Evolutionary conservation across 2,797 vertebrate genomes (phyloP).

Genomic region (Neoniphon sammara): DNA sequence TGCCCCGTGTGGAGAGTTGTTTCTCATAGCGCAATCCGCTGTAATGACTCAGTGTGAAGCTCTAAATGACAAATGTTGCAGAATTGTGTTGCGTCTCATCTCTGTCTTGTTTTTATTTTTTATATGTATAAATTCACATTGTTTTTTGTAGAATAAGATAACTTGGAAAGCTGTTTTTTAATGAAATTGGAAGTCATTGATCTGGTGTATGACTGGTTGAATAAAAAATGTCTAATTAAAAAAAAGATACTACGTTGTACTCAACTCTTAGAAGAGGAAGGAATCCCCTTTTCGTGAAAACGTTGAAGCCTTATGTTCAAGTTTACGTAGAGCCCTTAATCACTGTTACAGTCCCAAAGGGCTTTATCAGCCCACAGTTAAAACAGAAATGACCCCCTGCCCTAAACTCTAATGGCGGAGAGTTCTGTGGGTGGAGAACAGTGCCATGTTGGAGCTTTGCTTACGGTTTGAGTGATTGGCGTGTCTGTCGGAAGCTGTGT

Average conservation of each 20-base stretch:
- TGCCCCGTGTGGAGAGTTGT: neutral
- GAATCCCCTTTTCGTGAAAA: neutral
- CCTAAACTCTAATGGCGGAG: too few relatives aligned
- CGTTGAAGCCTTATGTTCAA: neutral
- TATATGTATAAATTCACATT: conserved; percentile 71
- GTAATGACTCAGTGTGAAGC: conserved; percentile 7
- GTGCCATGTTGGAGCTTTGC: conserved; percentile 27
- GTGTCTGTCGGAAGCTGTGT: conserved; percentile 39
- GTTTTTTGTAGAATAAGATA: conserved; percentile 76
- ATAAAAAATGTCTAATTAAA: conserved; percentile 63
- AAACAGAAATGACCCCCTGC: too few relatives aligned
- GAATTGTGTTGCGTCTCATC: neutral
- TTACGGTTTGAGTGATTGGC: conserved; percentile 49
- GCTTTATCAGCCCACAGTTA: too few relatives aligned
- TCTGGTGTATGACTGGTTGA: conserved; percentile 37
- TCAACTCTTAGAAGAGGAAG: neutral
- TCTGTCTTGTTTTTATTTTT: conserved; percentile 65
- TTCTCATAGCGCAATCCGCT: neutral
- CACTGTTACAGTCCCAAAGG: too few relatives aligned
- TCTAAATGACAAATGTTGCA: conserved; percentile 23
- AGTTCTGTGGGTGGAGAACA: neutral
- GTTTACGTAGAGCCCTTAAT: too few relatives aligned
- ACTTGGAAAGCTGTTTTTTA: conserved; percentile 34
- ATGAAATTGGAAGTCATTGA: conserved; percentile 40
- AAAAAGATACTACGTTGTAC: neutral